phyloP scores from a whole-genome alignment of 2,888 invertebrate species.

The Entomobrya multifasciata region DNA sequence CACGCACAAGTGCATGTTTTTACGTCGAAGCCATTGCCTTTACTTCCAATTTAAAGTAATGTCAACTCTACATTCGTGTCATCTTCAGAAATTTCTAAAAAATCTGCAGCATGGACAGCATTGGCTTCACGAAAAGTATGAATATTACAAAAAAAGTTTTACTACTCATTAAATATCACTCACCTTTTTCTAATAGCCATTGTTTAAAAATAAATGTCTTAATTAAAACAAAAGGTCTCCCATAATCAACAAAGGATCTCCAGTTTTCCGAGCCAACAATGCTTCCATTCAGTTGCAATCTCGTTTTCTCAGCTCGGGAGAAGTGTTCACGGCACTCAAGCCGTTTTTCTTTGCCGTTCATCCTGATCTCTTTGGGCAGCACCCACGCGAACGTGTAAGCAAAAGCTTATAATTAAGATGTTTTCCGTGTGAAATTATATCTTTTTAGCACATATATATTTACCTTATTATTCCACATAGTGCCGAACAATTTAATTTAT shows the following conservation, averaged over 20 bases:
- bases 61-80: slow-evolving; percentile 33
- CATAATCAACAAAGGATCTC: neutral
- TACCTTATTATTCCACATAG: neutral
- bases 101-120: slow-evolving; percentile 43
- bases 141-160: neutral
- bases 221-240: neutral
- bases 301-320: slow-evolving; percentile 86
- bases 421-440: neutral
- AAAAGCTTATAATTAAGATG: neutral
- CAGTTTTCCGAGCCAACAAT: neutral
- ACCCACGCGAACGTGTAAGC: slow-evolving; percentile 91
- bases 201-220: neutral
- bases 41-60: slow-evolving; percentile 15
- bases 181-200: neutral
- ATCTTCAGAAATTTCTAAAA: slow-evolving; percentile 38
- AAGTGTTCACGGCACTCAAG: slow-evolving; percentile 93
- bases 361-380: slow-evolving; percentile 96
- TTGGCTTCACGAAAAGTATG: slow-evolving; percentile 46
- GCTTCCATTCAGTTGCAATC: neutral
- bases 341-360: slow-evolving; percentile 98
- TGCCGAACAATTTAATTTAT: slow-evolving; percentile 5
- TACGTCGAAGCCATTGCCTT: neutral
- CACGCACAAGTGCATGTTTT: no score
- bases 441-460: no score
- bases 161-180: neutral